These are phyloP conservation scores for Onychostruthus taczanowskii DNA, from an alignment of 2,113 vertebrate species.

Conservation along the genomic window DNA sequence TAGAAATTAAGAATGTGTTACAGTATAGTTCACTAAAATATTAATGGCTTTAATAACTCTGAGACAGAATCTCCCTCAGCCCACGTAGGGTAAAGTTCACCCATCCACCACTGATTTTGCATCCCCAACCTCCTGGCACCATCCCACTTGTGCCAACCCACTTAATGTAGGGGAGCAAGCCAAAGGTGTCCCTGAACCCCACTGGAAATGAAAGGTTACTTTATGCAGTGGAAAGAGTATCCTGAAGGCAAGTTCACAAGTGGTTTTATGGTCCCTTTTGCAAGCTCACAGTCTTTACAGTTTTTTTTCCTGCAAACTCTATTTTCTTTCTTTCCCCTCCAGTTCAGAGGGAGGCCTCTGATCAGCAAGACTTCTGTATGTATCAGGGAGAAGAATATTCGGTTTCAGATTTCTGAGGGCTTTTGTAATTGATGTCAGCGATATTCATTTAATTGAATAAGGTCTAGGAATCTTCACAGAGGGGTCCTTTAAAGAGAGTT, in stretches of 20 bases:
- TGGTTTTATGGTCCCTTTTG: neutral
- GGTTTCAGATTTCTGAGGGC: neutral
- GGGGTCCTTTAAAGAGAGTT: neutral
- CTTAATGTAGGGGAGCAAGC: neutral
- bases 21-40: constrained; percentile 4
- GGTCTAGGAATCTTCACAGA: neutral
- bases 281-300: neutral
- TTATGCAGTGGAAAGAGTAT: neutral
- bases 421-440: neutral
- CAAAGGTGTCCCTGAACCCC: neutral
- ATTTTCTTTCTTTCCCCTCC: neutral
- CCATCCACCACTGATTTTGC: neutral
- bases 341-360: neutral
- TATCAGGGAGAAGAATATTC: neutral
- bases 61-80: neutral
- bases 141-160: neutral
- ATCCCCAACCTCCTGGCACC: neutral
- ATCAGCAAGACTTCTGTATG: neutral
- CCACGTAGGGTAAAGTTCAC: neutral
- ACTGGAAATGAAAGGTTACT: neutral
- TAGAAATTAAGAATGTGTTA: constrained; percentile 19
- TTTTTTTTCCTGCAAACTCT: neutral
- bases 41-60: constrained; percentile 20
- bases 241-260: neutral
- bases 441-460: neutral